These are phyloP conservation scores for Lepidostoma basale DNA, from an alignment of 1,140 invertebrate genomes.

Conservation along the genomic window DNA sequence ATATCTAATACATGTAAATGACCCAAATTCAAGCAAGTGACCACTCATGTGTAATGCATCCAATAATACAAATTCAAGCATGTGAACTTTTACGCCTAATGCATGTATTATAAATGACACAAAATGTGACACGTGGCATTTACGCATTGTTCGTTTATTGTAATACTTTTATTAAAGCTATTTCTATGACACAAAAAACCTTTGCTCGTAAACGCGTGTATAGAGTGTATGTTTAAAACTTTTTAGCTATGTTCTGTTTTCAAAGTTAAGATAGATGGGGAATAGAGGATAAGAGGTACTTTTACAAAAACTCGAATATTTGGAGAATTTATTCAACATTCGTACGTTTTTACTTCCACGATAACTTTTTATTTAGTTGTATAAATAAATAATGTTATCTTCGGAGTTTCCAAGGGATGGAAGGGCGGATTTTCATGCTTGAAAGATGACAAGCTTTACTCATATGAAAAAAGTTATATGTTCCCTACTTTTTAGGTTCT, in stretches of 20 bases:
- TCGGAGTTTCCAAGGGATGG: not conserved
- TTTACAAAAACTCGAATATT: slow-evolving; percentile 17
- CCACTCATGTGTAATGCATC: too few species aligned
- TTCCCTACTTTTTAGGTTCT: not conserved
- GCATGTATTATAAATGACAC: too few species aligned
- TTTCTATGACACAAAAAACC: too few species aligned
- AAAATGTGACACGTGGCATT: too few species aligned
- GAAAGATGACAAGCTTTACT: slow-evolving; percentile 25
- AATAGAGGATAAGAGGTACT: not conserved
- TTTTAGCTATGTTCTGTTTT: slow-evolving; percentile 13
- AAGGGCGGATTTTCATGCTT: slow-evolving; percentile 5
- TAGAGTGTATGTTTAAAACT: too few species aligned
- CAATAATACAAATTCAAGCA: too few species aligned
- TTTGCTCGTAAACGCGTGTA: too few species aligned
- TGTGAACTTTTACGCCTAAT: too few species aligned
- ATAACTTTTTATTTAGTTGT: slow-evolving; percentile 24
- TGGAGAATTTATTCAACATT: slow-evolving; percentile 22
- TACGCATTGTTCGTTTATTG: too few species aligned
- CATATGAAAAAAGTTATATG: slow-evolving; percentile 13
- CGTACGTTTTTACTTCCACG: slow-evolving; percentile 5
- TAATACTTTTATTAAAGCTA: too few species aligned
- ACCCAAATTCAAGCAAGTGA: too few species aligned
- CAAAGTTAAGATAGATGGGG: not conserved
- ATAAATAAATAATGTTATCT: slow-evolving; percentile 24
- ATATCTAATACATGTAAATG: too few species aligned